Evolutionary conservation across 2,888 invertebrate species (phyloP).

Genomic region (Phortica magna): DNA sequence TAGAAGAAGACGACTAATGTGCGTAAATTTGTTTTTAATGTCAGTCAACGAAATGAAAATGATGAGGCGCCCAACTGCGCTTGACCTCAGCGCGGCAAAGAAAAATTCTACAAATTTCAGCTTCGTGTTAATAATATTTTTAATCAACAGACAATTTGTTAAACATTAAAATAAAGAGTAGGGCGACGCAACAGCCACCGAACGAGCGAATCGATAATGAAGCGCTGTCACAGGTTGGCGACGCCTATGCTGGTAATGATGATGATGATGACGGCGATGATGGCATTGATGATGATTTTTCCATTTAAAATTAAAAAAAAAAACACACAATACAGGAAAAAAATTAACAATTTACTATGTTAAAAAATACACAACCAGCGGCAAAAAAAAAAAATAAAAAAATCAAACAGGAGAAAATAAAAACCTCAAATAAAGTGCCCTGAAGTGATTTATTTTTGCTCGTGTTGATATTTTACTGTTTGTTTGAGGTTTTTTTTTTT

Average conservation of each 20-base stretch:
- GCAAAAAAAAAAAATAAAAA: neutral
- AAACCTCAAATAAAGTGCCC: slow-evolving; percentile 6
- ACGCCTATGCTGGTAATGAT: neutral
- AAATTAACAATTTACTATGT: neutral
- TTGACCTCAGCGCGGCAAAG: neutral
- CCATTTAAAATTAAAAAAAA: too few species aligned
- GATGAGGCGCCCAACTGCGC: neutral
- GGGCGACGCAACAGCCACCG: neutral
- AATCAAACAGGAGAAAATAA: neutral
- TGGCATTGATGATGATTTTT: neutral
- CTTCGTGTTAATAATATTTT: slow-evolving; percentile 50
- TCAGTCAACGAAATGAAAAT: neutral
- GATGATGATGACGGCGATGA: slow-evolving; percentile 1
- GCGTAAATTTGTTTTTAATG: slow-evolving; percentile 23
- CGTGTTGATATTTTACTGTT: neutral
- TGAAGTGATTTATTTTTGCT: neutral
- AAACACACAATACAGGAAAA: neutral
- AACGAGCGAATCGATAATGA: slow-evolving; percentile 24
- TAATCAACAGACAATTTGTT: slow-evolving; percentile 51
- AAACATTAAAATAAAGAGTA: slow-evolving; percentile 47
- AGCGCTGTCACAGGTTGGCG: neutral
- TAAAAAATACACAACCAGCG: slow-evolving; percentile 1
- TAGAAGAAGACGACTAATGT: neutral
- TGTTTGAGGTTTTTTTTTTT: neutral
- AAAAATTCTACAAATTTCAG: neutral